Evolutionary conservation across 2,113 vertebrate species (phyloP), one percentile per base, ranked within the genome.

Genomic region (Lampris incognitus): DNA sequence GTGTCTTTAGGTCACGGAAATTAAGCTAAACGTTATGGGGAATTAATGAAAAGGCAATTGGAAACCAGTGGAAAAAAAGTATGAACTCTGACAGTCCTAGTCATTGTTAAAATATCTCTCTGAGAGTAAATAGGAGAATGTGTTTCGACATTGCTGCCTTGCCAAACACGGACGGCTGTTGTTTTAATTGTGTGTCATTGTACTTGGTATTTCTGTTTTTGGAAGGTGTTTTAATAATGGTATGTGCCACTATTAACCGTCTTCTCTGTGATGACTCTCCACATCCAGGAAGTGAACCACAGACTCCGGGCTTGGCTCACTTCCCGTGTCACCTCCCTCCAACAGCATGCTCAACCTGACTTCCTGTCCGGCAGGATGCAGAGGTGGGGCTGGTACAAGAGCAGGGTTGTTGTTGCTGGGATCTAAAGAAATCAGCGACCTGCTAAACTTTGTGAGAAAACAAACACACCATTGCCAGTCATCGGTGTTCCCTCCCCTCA

Each of bases 331-430:
- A 82, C 83, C 83, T 86, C 41, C 75, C 77, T 76, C 72, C 55
- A 75, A 79, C 69, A 76, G 80, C 78, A 82, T 80, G 78, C 38
- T 62, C 84, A 82, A 76, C 74, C 78, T 76, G 6, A 85, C 83
- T 91, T 93, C 91, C 91, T 87, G 82, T 50, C 68, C 39, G 82
- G 68, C 89, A 85, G 92, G 92, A 93, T 87, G 58, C 79, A 79
- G 81, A 78, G 62, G 77, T 69, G 83, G 58, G 74, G 75, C 65
- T 83, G 85, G 80, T 76, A 84, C 79, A 72, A 58, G 36, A 57
- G 57, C 61, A 8, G 39, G 46, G 56, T 51, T 80, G 66, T 84
- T 89, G 68, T 81, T 85, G 74, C 66, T 87, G 78, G 72, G 78
- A 74, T 80, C 60, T 82, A 70, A 72, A 77, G 70, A 66, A 78